Evolutionary conservation across 2,797 vertebrate genomes (phyloP).

Genomic region (Sphenodon punctatus): DNA sequence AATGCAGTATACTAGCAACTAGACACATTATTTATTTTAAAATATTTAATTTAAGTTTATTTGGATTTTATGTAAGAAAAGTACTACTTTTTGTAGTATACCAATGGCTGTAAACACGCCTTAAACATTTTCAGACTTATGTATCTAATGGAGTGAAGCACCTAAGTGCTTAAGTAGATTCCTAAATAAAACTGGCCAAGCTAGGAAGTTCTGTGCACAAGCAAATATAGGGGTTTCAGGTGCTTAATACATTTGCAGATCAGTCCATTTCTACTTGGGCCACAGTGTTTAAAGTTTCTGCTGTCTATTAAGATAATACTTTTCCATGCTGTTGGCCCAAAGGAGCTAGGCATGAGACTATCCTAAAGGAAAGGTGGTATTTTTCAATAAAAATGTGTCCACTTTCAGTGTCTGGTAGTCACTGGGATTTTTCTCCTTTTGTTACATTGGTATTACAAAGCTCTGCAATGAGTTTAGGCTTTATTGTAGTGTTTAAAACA

Average conservation of each 20-base stretch:
- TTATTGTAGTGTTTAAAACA: background rate
- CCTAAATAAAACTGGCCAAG: no score
- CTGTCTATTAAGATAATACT: background rate
- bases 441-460: background rate
- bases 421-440: background rate
- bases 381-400: background rate
- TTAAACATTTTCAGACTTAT: background rate
- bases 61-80: background rate
- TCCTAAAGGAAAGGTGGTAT: background rate
- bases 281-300: background rate
- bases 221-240: no score
- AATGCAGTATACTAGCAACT: background rate
- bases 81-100: background rate
- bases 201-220: no score
- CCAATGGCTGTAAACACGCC: background rate
- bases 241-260: background rate
- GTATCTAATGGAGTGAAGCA: no score
- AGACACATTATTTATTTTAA: conserved; percentile 1
- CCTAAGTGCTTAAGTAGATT: no score
- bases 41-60: background rate
- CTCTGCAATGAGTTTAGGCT: background rate
- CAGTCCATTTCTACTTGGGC: background rate
- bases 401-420: background rate
- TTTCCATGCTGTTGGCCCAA: background rate
- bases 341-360: background rate